Evolutionary conservation across 2,113 vertebrate genomes (phyloP).

Genomic region (Gasterosteus aculeatus): DNA sequence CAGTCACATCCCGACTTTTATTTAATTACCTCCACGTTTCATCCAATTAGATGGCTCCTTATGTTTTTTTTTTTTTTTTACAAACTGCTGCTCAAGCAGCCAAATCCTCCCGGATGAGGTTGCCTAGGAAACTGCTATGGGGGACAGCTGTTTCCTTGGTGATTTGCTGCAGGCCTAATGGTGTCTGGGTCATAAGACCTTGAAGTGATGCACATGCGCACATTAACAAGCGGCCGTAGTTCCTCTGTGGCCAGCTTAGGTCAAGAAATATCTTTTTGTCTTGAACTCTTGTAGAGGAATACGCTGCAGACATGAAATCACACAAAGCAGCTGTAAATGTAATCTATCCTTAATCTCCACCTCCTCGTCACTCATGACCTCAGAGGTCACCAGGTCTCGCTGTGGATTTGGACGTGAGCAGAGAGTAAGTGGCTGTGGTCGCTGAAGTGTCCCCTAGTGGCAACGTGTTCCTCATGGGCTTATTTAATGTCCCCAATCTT

Average conservation of each 20-base stretch:
- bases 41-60: conserved; percentile 62
- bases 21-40: conserved; percentile 50
- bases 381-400: conserved; percentile 7
- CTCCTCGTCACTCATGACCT: background rate
- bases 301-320: background rate
- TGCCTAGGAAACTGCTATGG: conserved; percentile 77
- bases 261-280: background rate
- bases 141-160: conserved; percentile 81
- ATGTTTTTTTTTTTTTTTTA: conserved; percentile 27
- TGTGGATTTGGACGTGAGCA: conserved; percentile 14
- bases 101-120: conserved; percentile 66
- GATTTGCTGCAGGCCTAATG: conserved; percentile 69
- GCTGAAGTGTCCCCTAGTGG: conserved; percentile 42
- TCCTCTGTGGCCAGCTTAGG: background rate
- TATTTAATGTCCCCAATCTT: conserved; percentile 3
- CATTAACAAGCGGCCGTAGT: conserved; percentile 1
- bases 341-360: background rate
- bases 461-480: conserved; percentile 9
- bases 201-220: conserved; percentile 28
- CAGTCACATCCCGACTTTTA: conserved; percentile 60
- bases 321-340: background rate
- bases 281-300: background rate
- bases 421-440: conserved; percentile 63
- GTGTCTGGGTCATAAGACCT: conserved; percentile 54
- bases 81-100: conserved; percentile 45